These are phyloP conservation scores for Melanostoma scalare DNA, from an alignment of 2,888 invertebrate species.

Conservation along the genomic window DNA sequence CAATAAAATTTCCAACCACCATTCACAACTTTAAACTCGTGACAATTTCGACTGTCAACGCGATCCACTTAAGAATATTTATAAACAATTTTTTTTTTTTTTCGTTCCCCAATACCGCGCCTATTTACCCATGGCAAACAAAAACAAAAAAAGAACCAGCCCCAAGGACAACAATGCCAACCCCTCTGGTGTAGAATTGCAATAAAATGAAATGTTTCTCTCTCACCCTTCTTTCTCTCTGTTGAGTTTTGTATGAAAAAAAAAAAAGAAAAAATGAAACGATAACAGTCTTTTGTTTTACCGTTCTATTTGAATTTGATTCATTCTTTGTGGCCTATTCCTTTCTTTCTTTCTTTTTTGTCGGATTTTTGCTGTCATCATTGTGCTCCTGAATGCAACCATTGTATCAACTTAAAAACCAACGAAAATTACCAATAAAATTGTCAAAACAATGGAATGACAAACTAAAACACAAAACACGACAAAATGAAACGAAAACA, in stretches of 20 bases:
- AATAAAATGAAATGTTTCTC: slow-evolving; percentile 59
- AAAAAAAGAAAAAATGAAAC: neutral
- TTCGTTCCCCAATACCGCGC: slow-evolving; percentile 4
- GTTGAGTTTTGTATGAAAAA: neutral
- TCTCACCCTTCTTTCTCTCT: slow-evolving; percentile 7
- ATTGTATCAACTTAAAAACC: slow-evolving; percentile 27
- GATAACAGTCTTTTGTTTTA: slow-evolving; percentile 44
- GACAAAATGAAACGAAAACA: slow-evolving; percentile 3
- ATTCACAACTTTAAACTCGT: slow-evolving; percentile 70
- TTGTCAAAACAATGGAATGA: slow-evolving; percentile 63
- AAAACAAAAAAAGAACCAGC: slow-evolving; percentile 2
- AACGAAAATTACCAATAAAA: slow-evolving; percentile 64
- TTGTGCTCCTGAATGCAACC: slow-evolving; percentile 52
- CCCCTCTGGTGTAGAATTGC: slow-evolving; percentile 44
- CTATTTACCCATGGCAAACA: slow-evolving; percentile 16
- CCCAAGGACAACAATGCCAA: slow-evolving; percentile 10
- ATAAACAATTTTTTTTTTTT: slow-evolving; percentile 67
- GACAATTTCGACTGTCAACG: slow-evolving; percentile 72
- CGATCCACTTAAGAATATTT: slow-evolving; percentile 73
- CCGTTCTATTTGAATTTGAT: slow-evolving; percentile 50
- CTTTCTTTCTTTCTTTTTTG: slow-evolving; percentile 2
- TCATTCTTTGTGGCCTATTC: slow-evolving; percentile 55
- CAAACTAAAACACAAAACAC: slow-evolving; percentile 30
- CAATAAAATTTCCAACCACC: slow-evolving; percentile 70
- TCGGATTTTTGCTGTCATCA: slow-evolving; percentile 22